phyloP scores from a whole-genome alignment of 2,113 vertebrate genomes.

The Misgurnus mizolepis region DNA sequence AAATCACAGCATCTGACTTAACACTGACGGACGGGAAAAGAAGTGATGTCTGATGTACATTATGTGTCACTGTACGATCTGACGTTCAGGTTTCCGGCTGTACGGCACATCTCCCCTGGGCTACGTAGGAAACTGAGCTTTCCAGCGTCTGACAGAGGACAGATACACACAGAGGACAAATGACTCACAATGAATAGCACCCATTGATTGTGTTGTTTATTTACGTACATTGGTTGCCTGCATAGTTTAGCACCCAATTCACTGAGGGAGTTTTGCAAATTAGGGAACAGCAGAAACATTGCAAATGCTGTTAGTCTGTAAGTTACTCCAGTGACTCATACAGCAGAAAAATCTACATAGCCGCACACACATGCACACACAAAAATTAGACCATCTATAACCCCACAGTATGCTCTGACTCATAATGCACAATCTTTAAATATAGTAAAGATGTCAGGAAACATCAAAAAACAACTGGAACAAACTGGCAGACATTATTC shows the following conservation, averaged over 20 bases:
- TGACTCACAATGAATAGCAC: too few species aligned
- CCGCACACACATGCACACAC: neutral
- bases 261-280: too few species aligned
- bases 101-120: neutral
- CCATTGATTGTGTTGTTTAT: too few species aligned
- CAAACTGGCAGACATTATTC: neutral
- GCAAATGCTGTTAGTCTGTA: too few species aligned
- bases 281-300: too few species aligned
- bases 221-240: too few species aligned
- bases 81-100: neutral
- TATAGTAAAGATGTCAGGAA: neutral
- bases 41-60: neutral
- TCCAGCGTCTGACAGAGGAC: neutral
- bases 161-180: neutral
- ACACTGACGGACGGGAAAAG: neutral
- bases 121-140: neutral
- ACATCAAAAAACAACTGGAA: neutral
- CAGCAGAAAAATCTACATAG: neutral
- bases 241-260: too few species aligned
- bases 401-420: neutral
- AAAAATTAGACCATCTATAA: neutral
- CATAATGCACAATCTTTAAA: neutral
- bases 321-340: neutral
- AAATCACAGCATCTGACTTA: slow-evolving; percentile 25
- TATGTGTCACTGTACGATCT: slow-evolving; percentile 8